phyloP scores from a whole-genome alignment of 2,113 vertebrate species.

The Myodes glareolus region DNA sequence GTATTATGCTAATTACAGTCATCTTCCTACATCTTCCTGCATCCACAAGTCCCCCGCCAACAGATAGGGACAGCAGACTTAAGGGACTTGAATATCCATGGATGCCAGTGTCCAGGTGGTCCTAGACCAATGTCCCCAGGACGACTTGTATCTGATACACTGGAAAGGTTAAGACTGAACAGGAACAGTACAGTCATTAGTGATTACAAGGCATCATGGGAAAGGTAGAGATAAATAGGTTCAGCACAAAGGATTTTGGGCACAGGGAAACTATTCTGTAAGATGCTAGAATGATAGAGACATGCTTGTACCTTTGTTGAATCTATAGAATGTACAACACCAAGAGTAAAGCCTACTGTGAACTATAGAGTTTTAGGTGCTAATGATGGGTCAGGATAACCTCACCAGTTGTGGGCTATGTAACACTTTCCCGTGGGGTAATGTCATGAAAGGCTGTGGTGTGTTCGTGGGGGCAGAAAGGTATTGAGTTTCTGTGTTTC shows the following conservation, averaged over 20 bases:
- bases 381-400: background rate
- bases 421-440: background rate
- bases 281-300: background rate
- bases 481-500: background rate
- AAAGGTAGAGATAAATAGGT: background rate
- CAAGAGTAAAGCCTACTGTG: background rate
- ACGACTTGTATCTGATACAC: background rate
- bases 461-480: background rate
- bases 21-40: background rate
- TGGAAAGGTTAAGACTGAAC: background rate
- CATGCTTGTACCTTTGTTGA: background rate
- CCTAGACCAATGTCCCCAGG: background rate
- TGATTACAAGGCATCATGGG: background rate
- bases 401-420: background rate
- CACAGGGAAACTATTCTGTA: background rate
- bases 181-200: background rate
- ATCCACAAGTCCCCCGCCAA: background rate
- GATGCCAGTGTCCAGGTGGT: background rate
- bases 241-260: background rate
- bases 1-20: background rate
- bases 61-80: background rate
- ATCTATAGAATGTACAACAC: background rate
- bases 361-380: background rate
- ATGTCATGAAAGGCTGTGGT: background rate
- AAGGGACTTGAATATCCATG: background rate